Evolutionary conservation across 2,797 vertebrate genomes (phyloP).

Genomic region (Dendrocincla tyrannina): DNA sequence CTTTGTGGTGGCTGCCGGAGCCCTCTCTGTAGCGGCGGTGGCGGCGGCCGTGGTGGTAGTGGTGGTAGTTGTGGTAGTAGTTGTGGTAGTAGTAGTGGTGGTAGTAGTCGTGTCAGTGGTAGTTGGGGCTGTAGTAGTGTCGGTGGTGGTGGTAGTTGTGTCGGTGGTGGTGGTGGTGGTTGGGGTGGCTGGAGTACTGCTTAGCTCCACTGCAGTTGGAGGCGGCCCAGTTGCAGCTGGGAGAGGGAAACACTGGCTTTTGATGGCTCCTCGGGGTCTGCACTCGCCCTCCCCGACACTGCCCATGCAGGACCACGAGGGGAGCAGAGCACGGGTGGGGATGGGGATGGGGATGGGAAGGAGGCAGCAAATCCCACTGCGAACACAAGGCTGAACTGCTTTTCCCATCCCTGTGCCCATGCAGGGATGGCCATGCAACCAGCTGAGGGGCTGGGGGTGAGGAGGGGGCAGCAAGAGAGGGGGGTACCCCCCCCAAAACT

Average conservation of each 20-base stretch:
- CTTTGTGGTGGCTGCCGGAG: constrained; percentile 68
- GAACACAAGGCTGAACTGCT: neutral
- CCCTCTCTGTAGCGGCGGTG: constrained; percentile 64
- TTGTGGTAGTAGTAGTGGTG: constrained; percentile 66
- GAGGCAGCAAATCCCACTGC: neutral
- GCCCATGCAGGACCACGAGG: neutral
- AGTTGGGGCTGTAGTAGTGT: constrained; percentile 68
- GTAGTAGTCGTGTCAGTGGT: constrained; percentile 3
- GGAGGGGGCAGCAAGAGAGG: neutral
- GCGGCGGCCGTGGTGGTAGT: constrained; percentile 49
- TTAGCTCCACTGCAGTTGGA: constrained; percentile 75
- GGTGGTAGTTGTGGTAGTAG: constrained; percentile 69
- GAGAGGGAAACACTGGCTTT: constrained; percentile 73
- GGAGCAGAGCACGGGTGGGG: neutral
- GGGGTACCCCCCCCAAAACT: neutral
- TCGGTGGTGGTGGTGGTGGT: constrained; percentile 64
- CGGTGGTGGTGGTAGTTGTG: constrained; percentile 52
- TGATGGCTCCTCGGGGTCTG: neutral
- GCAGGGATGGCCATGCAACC: neutral
- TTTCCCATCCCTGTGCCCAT: neutral
- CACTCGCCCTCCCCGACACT: neutral
- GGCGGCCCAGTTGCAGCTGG: constrained; percentile 74
- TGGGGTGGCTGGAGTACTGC: constrained; percentile 67
- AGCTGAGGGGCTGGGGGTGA: neutral
- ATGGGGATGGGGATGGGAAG: no score